Base-by-base conservation (phyloP, 1,140 invertebrate genomes). In the Meloidogyne hapla region DNA sequence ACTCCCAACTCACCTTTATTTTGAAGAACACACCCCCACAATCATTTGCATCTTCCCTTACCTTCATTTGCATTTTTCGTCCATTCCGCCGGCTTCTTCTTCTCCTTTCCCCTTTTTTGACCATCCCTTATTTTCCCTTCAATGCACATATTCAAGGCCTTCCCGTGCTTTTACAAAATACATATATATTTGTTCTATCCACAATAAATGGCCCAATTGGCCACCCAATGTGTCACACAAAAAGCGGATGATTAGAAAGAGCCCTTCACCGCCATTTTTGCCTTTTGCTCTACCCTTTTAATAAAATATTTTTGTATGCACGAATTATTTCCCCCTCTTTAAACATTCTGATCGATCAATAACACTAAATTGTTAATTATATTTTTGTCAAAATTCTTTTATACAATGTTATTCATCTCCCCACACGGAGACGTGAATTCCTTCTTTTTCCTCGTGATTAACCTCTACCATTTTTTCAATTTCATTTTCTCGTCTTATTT, bases 41-140 rank as follows among this genome's bases (percentile, higher is more conserved):
- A 25, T 9, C 42, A 42, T 33, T 21, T 63, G 13, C 18, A 6
- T 61, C n/a, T 38, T 25, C 23, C 4, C 8, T 64, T 38, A 8
- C 45, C 21, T 38, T 38, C 48, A 63, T 73, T 73, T 42, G 56
- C 70, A 42, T 73, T 63, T 62, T 42, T 64, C 38, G 66, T 68
- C 66, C 68, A 42, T 28, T 61, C 56, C 56, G 9, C 56, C 23
- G 26, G n/a, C 21, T n/a, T 21, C 42, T 73, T 12, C 28, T 28
- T 33, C 18, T 13, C 69, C 18, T 25, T 6, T 48, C 25, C 70
- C 70, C 13, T 63, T 23, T 42, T 56, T 8, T 73, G 42, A 40
- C 21, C 70, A 62, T 61, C 25, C 28, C 70, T 73, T 18, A 61
- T 56, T 62, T 40, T 62, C 23, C 23, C 48, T 25, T 64, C 56